Percentiles rank a stretch among this genome's conserved stretches.
phyloP scores from a whole-genome alignment of 37 sponge, comb jelly and placozoan genomes.

The Trichoplax adhaerens region DNA sequence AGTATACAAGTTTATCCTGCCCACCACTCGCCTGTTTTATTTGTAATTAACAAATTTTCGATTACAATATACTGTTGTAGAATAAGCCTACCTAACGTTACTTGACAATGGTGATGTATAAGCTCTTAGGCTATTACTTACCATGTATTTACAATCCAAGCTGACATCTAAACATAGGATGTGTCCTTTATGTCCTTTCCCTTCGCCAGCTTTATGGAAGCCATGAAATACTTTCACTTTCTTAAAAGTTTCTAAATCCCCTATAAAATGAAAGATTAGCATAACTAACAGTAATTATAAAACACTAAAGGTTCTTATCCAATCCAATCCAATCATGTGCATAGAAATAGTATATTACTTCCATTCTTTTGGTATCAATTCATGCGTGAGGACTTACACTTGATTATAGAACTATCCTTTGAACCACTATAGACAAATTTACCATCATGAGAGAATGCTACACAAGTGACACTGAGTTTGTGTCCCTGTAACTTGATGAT shows the following conservation, averaged over 20 bases:
- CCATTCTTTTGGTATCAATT: too few species aligned
- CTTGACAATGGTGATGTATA: not conserved
- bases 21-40: slow-evolving; percentile 82
- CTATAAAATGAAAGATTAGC: slow-evolving; percentile 7
- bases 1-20: slow-evolving; percentile 37
- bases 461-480: slow-evolving; percentile 60
- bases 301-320: too few species aligned
- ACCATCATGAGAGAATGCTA: slow-evolving; percentile 48
- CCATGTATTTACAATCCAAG: slow-evolving; percentile 64
- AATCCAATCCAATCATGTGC: too few species aligned
- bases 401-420: slow-evolving; percentile 77
- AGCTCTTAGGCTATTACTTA: slow-evolving; percentile 8
- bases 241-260: slow-evolving; percentile 34
- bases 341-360: too few species aligned
- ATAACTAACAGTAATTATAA: too few species aligned
- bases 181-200: slow-evolving; percentile 53
- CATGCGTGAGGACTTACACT: slow-evolving; percentile 28
- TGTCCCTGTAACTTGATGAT: slow-evolving; percentile 42
- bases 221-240: slow-evolving; percentile 37
- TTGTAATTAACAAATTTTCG: too few species aligned
- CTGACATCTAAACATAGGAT: slow-evolving; percentile 62
- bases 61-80: too few species aligned
- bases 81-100: too few species aligned
- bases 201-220: slow-evolving; percentile 13
- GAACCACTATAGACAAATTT: slow-evolving; percentile 48